phyloP scores from a whole-genome alignment of 2,888 invertebrate species.

The Lottia gigantea region DNA sequence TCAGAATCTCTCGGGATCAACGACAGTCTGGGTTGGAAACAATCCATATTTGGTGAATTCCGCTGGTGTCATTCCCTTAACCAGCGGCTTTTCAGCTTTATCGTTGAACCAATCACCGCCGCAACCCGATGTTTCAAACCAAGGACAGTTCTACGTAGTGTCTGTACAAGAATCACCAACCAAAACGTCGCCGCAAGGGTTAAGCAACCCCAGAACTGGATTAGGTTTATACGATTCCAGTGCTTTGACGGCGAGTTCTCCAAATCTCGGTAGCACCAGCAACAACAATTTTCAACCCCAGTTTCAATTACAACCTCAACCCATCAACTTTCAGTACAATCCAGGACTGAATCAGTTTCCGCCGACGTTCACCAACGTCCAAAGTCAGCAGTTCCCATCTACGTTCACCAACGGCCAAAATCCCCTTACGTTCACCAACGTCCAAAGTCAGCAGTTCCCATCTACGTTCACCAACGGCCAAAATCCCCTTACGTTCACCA shows the following conservation, averaged over 20 bases:
- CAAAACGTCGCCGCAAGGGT: not conserved
- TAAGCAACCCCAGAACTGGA: not conserved
- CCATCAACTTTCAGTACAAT: too few relatives aligned
- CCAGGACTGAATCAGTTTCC: too few relatives aligned
- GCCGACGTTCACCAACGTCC: too few relatives aligned
- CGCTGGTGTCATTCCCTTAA: not conserved
- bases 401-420: too few relatives aligned
- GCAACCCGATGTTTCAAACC: not conserved
- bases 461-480: too few relatives aligned
- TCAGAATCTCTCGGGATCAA: not conserved
- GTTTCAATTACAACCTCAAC: too few relatives aligned
- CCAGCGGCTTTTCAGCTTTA: not conserved
- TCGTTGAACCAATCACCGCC: not conserved
- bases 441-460: too few relatives aligned
- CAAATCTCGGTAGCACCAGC: not conserved
- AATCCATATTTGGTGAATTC: not conserved
- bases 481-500: too few relatives aligned
- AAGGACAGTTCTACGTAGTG: not conserved
- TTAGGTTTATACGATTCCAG: not conserved
- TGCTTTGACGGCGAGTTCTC: not conserved
- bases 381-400: too few relatives aligned
- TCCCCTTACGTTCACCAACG: too few relatives aligned
- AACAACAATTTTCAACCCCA: not conserved
- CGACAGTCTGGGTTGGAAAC: conserved; percentile 15
- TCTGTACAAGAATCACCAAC: conserved; percentile 4